A percentile compares a stretch with the other conserved stretches of the same genome.
These are phyloP conservation scores for Oreocharis arfaki DNA, from an alignment of 2,113 vertebrate genomes.

Conservation along the genomic window DNA sequence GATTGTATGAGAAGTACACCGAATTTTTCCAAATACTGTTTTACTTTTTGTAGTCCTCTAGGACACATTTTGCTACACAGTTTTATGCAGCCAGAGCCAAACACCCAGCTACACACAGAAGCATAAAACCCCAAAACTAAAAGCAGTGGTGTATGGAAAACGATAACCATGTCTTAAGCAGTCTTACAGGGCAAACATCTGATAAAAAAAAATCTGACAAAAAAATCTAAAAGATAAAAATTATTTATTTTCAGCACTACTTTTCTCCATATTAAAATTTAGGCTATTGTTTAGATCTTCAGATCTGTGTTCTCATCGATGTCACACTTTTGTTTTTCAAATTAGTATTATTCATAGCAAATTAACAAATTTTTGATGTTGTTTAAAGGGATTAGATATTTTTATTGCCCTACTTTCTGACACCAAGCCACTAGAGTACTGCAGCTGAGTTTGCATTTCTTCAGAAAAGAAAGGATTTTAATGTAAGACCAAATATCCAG, in stretches of 20 bases:
- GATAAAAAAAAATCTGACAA: too few species aligned
- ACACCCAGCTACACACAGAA: neutral
- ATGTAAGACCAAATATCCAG: neutral
- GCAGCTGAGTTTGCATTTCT: neutral
- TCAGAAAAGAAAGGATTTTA: neutral
- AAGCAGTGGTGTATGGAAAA: neutral
- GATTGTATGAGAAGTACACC: neutral
- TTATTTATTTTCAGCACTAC: neutral
- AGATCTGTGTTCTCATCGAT: neutral
- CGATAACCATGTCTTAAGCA: slow-evolving; percentile 46
- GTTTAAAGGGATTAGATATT: neutral
- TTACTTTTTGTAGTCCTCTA: neutral
- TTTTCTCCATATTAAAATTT: neutral
- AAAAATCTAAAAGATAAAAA: neutral
- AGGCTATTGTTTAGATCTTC: neutral
- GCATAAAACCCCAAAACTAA: neutral
- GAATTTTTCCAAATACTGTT: neutral
- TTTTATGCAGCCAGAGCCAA: slow-evolving; percentile 32
- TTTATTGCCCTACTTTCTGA: neutral
- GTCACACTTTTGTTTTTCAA: neutral
- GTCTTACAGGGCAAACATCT: neutral
- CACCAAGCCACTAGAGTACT: neutral
- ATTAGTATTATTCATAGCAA: neutral
- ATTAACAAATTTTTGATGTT: neutral
- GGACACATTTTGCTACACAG: neutral